phyloP scores from a whole-genome alignment of 35 echinoderm and acorn worm species.

The Amphiura filiformis region DNA sequence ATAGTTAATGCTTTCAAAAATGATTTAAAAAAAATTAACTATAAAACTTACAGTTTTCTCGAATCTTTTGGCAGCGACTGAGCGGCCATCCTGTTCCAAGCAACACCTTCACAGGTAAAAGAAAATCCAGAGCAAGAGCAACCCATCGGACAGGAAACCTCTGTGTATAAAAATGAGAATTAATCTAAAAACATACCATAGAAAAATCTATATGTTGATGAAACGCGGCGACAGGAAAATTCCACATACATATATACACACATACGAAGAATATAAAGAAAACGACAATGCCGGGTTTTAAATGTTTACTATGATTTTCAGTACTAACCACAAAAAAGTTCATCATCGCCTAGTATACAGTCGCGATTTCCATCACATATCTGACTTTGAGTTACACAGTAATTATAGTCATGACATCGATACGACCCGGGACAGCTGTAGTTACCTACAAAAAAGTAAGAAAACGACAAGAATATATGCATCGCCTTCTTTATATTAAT shows the following conservation, averaged over 20 bases:
- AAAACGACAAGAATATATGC: no score
- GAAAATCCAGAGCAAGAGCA: background rate
- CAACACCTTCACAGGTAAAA: background rate
- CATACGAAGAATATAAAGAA: no score
- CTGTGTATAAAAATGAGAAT: background rate
- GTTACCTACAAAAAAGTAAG: slow-evolving; percentile 53
- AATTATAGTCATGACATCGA: slow-evolving; percentile 37
- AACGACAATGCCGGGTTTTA: no score
- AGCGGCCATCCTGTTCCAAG: background rate
- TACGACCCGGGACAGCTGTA: slow-evolving; percentile 73
- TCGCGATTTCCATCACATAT: slow-evolving; percentile 70
- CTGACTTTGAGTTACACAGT: slow-evolving; percentile 55
- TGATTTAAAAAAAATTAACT: background rate
- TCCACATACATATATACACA: no score
- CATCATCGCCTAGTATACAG: slow-evolving; percentile 82
- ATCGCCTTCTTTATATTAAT: no score
- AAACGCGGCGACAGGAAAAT: no score
- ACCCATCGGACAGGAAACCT: background rate
- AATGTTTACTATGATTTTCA: no score
- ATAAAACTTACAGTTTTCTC: background rate
- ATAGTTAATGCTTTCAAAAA: background rate
- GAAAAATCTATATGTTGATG: no score
- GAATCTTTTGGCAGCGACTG: background rate
- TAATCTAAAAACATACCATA: no score
- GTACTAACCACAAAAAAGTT: slow-evolving; percentile 73